Evolutionary conservation across 2,797 vertebrate genomes (phyloP).

Genomic region (Philypnodon macrostomus): DNA sequence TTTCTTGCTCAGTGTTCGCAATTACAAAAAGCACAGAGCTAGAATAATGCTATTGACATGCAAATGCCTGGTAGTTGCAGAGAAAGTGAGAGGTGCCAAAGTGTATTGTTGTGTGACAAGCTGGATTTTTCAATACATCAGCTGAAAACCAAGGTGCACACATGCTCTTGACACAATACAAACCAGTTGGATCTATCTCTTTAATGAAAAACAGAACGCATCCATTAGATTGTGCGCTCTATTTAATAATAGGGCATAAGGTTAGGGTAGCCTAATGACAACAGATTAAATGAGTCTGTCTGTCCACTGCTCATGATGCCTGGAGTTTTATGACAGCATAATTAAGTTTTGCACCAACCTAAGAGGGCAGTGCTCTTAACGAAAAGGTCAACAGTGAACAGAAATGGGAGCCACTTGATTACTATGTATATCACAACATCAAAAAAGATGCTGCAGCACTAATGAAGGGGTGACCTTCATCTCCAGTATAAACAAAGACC

Average conservation of each 20-base stretch:
- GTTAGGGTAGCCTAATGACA: slow-evolving; percentile 60
- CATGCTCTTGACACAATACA: slow-evolving; percentile 46
- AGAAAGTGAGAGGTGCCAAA: slow-evolving; percentile 73
- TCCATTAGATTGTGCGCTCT: slow-evolving; percentile 26
- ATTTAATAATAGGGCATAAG: slow-evolving; percentile 39
- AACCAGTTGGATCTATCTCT: slow-evolving; percentile 41
- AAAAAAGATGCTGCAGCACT: slow-evolving; percentile 65
- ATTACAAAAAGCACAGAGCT: slow-evolving; percentile 62
- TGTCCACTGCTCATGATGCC: slow-evolving; percentile 55
- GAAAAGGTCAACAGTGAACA: slow-evolving; percentile 72
- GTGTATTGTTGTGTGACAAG: slow-evolving; percentile 72
- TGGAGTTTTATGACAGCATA: slow-evolving; percentile 68
- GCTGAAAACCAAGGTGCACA: slow-evolving; percentile 46
- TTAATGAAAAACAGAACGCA: slow-evolving; percentile 35
- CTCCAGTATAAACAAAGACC: slow-evolving; percentile 56
- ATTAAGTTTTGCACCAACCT: slow-evolving; percentile 68
- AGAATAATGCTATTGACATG: slow-evolving; percentile 73
- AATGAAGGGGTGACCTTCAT: slow-evolving; percentile 74
- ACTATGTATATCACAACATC: slow-evolving; percentile 70
- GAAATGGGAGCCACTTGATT: slow-evolving; percentile 61
- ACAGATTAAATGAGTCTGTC: slow-evolving; percentile 63
- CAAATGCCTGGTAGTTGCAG: slow-evolving; percentile 69
- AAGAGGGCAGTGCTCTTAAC: slow-evolving; percentile 71
- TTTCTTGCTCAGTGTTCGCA: slow-evolving; percentile 49
- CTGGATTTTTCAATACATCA: slow-evolving; percentile 60